These are phyloP conservation scores for Saguinus midas DNA, from an alignment of 2,113 vertebrate genomes.

Conservation along the genomic window DNA sequence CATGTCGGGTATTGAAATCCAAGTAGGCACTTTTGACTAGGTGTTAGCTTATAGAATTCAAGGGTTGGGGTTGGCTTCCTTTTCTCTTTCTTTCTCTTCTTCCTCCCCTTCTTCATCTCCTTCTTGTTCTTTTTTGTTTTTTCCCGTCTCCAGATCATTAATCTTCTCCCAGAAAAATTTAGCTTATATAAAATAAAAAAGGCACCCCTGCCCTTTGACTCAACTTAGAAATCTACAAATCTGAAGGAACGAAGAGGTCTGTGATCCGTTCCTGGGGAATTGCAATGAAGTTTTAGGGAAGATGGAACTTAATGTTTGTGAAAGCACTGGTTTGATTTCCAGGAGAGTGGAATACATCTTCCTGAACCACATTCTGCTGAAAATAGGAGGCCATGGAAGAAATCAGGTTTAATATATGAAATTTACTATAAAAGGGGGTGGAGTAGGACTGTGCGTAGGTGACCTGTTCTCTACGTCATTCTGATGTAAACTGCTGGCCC, in stretches of 20 bases:
- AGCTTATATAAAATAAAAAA: background rate
- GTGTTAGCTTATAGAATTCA: conserved; percentile 23
- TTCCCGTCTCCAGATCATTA: background rate
- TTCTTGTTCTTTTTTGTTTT: background rate
- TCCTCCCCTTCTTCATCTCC: background rate
- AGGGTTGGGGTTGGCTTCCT: background rate
- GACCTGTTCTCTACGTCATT: conserved; percentile 42
- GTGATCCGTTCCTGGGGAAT: background rate
- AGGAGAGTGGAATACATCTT: background rate
- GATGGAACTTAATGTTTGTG: background rate
- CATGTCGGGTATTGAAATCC: background rate
- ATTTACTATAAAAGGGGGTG: background rate
- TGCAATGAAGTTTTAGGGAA: background rate
- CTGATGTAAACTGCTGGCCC: background rate
- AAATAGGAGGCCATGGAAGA: background rate
- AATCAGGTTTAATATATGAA: conserved; percentile 37
- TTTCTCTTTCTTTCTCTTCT: background rate
- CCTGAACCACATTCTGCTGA: background rate
- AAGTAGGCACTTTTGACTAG: background rate
- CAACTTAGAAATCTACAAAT: background rate
- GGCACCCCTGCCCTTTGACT: background rate
- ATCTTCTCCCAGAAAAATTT: background rate
- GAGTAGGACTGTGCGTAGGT: background rate
- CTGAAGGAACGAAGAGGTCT: conserved; percentile 23
- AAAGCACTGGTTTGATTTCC: background rate